Conservation (phyloP, 2,797 vertebrate species). For the Discoglossus pictus region DNA sequence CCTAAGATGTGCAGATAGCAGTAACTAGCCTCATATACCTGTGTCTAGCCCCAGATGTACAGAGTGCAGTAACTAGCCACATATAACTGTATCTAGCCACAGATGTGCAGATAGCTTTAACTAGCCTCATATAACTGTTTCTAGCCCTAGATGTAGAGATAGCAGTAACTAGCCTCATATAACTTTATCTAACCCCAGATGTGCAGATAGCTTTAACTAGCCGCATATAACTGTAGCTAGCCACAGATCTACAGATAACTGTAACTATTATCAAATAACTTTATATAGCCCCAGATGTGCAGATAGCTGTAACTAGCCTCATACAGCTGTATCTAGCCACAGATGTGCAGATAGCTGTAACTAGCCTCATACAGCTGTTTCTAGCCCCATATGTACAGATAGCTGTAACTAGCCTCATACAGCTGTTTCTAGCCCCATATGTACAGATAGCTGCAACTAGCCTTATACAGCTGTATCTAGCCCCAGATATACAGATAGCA, state of each 20-base stretch:
- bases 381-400: constrained; percentile 6
- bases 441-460: constrained; percentile 37
- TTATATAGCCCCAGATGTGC: too few relatives aligned
- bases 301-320: constrained; percentile 1
- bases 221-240: too few relatives aligned
- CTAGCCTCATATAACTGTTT: too few relatives aligned
- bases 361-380: too few relatives aligned
- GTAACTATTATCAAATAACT: too few relatives aligned
- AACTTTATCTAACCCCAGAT: too few relatives aligned
- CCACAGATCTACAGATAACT: constrained; percentile 43
- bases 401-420: constrained; percentile 8
- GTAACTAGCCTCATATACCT: too few relatives aligned
- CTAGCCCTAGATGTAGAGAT: constrained; percentile 41
- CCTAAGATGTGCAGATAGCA: neutral
- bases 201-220: constrained; percentile 1
- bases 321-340: too few relatives aligned
- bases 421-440: constrained; percentile 35
- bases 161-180: too few relatives aligned
- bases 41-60: constrained; percentile 39
- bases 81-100: too few relatives aligned
- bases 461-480: too few relatives aligned
- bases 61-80: constrained; percentile 32
- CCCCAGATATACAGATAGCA: neutral
- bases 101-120: constrained; percentile 8
- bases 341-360: constrained; percentile 39